These are phyloP conservation scores for Vulpes vulpes DNA, from an alignment of 2,113 vertebrate species.

Conservation along the genomic window DNA sequence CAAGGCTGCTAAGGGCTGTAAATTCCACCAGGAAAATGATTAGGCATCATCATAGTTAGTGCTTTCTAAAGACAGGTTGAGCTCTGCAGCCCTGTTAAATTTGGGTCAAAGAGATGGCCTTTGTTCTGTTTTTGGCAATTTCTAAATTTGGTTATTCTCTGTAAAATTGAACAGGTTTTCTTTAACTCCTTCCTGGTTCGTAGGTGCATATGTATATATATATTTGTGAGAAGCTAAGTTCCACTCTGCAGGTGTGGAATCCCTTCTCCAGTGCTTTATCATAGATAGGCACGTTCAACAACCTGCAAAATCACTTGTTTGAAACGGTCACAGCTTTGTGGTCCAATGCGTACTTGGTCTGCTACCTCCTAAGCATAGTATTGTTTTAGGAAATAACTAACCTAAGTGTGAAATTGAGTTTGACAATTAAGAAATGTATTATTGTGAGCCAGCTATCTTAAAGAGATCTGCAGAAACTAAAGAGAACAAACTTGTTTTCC, in stretches of 20 bases:
- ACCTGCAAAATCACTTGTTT: constrained; percentile 71
- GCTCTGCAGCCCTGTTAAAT: background rate
- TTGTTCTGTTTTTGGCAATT: background rate
- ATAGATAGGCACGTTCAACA: background rate
- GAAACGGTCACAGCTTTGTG: constrained; percentile 75
- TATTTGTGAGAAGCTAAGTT: constrained; percentile 50
- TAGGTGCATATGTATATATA: background rate
- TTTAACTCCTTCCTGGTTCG: constrained; percentile 20
- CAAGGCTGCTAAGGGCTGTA: background rate
- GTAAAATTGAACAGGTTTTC: constrained; percentile 28
- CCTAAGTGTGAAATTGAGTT: constrained; percentile 79
- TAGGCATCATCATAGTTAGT: background rate
- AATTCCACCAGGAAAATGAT: background rate
- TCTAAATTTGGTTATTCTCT: constrained; percentile 36
- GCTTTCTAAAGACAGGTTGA: constrained; percentile 57
- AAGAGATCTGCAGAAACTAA: constrained; percentile 76
- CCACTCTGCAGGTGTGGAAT: constrained; percentile 12
- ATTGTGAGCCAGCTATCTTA: constrained; percentile 71
- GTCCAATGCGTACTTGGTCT: constrained; percentile 76
- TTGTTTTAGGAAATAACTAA: constrained; percentile 74
- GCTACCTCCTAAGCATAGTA: constrained; percentile 65
- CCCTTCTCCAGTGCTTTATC: constrained; percentile 50
- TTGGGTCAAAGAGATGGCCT: constrained; percentile 62
- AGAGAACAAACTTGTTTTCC: constrained; percentile 75
- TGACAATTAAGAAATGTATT: constrained; percentile 75